Conservation (phyloP, 2,113 vertebrate genomes). For the Acanthochromis polyacanthus region DNA sequence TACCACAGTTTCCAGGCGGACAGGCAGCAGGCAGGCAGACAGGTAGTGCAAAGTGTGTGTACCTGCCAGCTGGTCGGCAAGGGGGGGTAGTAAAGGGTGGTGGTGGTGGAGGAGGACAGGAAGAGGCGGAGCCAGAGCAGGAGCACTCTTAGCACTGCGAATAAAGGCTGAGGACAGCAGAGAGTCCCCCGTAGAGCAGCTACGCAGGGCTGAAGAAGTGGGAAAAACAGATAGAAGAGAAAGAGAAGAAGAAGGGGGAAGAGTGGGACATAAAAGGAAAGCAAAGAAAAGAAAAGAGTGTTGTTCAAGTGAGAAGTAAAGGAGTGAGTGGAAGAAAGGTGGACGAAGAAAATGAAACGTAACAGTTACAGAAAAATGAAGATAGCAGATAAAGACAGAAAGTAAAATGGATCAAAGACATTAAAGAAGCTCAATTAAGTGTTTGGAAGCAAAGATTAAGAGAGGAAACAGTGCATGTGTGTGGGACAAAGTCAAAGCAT, state of each 20-base stretch:
- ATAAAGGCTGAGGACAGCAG: conserved; percentile 99
- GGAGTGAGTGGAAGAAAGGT: conserved; percentile 9
- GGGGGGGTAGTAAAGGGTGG: conserved; percentile 99
- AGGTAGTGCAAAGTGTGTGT: conserved; percentile 93
- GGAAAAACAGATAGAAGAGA: conserved; percentile 83
- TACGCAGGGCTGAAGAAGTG: conserved; percentile 96
- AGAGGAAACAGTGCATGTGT: not conserved
- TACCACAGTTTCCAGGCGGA: conserved; percentile 29
- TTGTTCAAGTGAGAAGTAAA: conserved; percentile 19
- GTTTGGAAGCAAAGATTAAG: not conserved
- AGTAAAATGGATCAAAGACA: not conserved
- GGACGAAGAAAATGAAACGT: not conserved
- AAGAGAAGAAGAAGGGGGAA: conserved; percentile 85
- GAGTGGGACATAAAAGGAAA: conserved; percentile 84
- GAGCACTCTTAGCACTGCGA: conserved; percentile 99
- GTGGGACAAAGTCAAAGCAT: not conserved
- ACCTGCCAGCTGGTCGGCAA: conserved; percentile 99
- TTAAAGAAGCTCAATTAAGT: not conserved
- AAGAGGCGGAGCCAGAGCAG: conserved; percentile 99
- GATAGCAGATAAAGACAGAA: not conserved
- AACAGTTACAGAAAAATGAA: not conserved
- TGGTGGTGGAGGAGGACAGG: conserved; percentile 82
- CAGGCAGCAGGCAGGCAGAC: conserved; percentile 64
- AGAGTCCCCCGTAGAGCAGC: conserved; percentile 99
- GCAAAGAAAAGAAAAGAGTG: conserved; percentile 16